Percentiles rank a stretch among this genome's conserved stretches.
phyloP scores from a whole-genome alignment of 2,113 vertebrate species.

The Podilymbus podiceps region DNA sequence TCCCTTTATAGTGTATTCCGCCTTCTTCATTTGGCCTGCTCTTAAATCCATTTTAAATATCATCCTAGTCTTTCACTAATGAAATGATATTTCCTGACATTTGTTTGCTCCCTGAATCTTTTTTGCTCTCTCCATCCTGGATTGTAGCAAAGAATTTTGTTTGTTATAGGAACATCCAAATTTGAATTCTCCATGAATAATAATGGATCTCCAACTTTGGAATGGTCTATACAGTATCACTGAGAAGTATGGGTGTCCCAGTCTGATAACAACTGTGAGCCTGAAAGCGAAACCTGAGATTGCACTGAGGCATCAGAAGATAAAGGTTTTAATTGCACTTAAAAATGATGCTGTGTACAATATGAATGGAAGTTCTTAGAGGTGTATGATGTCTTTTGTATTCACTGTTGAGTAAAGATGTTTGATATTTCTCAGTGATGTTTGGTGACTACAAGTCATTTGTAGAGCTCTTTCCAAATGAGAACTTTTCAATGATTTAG shows the following conservation, averaged over 20 bases:
- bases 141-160: neutral
- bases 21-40: neutral
- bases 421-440: neutral
- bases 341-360: neutral
- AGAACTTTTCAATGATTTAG: neutral
- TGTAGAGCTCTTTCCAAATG: neutral
- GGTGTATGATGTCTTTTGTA: neutral
- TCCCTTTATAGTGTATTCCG: neutral
- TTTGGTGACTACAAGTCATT: neutral
- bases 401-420: neutral
- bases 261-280: neutral
- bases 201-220: neutral
- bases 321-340: neutral
- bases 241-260: neutral
- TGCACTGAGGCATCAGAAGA: neutral
- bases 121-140: neutral
- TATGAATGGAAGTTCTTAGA: neutral
- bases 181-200: neutral
- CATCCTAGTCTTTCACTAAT: neutral
- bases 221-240: neutral
- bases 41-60: neutral
- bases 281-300: neutral
- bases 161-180: neutral
- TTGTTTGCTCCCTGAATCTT: neutral
- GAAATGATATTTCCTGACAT: neutral